Percentiles rank a stretch among this genome's conserved stretches.
phyloP scores from a whole-genome alignment of 2,113 vertebrate species.

The Alethe diademata region DNA sequence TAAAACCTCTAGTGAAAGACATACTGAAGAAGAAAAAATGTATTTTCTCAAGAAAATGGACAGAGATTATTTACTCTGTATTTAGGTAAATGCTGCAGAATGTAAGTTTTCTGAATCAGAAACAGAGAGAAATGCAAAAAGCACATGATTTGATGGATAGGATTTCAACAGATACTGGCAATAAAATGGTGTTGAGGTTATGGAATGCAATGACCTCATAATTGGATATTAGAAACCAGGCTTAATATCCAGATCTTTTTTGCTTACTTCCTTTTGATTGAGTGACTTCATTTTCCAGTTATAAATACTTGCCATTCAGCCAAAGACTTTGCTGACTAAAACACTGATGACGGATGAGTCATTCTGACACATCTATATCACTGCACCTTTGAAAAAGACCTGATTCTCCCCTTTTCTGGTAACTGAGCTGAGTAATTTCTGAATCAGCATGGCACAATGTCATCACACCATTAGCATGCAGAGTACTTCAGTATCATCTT shows the following conservation, averaged over 20 bases:
- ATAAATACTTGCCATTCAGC: constrained; percentile 35
- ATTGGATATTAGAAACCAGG: background rate
- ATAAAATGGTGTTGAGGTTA: background rate
- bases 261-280: background rate
- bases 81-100: background rate
- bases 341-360: constrained; percentile 9
- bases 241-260: background rate
- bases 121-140: background rate
- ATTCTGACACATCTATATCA: background rate
- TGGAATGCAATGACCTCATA: background rate
- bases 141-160: background rate
- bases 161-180: background rate
- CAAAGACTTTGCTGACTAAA: constrained; percentile 54
- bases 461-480: background rate
- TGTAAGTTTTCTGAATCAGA: background rate
- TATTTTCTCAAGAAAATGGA: background rate
- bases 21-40: background rate
- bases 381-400: background rate
- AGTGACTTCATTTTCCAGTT: background rate
- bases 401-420: background rate
- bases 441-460: background rate
- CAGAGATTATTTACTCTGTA: background rate
- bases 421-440: constrained; percentile 27
- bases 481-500: background rate
- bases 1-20: background rate